Conservation (phyloP, 2,888 invertebrate genomes). For the Digitonthophagus gazella region DNA sequence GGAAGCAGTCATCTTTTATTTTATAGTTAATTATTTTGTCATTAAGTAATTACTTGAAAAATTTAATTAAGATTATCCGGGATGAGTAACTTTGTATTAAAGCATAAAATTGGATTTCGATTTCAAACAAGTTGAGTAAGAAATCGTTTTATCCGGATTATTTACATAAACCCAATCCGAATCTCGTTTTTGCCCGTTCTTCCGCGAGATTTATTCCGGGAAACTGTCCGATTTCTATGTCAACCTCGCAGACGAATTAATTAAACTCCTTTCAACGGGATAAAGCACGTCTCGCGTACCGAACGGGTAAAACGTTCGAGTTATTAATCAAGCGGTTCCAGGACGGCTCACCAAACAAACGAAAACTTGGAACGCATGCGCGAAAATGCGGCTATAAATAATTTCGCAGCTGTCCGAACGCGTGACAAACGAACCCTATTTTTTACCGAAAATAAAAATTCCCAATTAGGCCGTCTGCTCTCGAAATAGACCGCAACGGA, state of each 20-base stretch:
- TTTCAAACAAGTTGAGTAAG: background rate
- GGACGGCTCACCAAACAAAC: background rate
- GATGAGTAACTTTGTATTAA: background rate
- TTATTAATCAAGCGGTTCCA: background rate
- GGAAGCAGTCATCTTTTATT: no score
- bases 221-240: background rate
- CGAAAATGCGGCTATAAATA: background rate
- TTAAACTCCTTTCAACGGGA: background rate
- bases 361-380: background rate
- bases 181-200: background rate
- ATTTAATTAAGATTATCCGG: no score
- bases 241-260: background rate
- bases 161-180: background rate
- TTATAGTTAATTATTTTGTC: no score
- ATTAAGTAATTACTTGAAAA: no score
- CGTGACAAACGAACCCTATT: background rate
- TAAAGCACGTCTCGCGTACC: background rate
- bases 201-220: background rate
- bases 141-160: background rate
- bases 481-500: background rate
- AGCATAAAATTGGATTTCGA: background rate
- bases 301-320: background rate
- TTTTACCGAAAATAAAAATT: background rate
- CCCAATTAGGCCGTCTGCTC: background rate
- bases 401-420: background rate